Base-by-base conservation (phyloP, 1,140 invertebrate genomes). In the Eueides isabella region DNA sequence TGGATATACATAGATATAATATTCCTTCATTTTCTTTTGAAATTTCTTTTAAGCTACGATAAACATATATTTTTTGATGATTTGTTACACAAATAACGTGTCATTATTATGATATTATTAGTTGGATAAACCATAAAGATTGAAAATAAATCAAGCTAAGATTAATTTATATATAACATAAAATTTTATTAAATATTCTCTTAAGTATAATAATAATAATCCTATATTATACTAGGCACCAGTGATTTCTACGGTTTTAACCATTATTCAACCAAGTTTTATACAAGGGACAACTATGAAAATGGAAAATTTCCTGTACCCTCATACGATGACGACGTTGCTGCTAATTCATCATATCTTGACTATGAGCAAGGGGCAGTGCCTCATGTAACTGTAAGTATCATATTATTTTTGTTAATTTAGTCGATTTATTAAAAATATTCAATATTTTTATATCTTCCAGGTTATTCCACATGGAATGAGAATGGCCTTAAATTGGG, bases 221-320 rank as follows among this genome's bases (percentile, higher is more conserved):
- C 4, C 14, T 38, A 12, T 16, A 14, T 55, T 12, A 11, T 23
- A 23, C 23, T 11, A 90, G 88, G 86, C 12, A 88, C 85, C 7
- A 88, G 86, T 71, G 88, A 89, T 69, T 89, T 86, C 82, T 89
- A 88, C 87, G 93, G 80, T 63, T 93, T 90, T 63, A 90, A 90
- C 66, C 81, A 85, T 41, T 90, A 90, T 61, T 81, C 85, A 0
- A 81, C 85, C 6, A 83, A 76, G n/a, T 88, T 86, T 69, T 85
- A 72, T 65, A 82, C 81, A 0, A 75, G 84, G 9, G 66, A 76
- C 0, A 71, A 63, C 12, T 88, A 80, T 61, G 67, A 63, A 7
- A 23, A 72, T 12, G 85, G 82, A n/a, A 74, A 66, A 29, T 76
- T 65, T 19, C 76, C 82, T 0, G 74, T 85, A n/a, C 86, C 87